These are phyloP conservation scores for Drosophila nr. perissopoda DNA, from an alignment of 2,888 invertebrate species.

Conservation along the genomic window DNA sequence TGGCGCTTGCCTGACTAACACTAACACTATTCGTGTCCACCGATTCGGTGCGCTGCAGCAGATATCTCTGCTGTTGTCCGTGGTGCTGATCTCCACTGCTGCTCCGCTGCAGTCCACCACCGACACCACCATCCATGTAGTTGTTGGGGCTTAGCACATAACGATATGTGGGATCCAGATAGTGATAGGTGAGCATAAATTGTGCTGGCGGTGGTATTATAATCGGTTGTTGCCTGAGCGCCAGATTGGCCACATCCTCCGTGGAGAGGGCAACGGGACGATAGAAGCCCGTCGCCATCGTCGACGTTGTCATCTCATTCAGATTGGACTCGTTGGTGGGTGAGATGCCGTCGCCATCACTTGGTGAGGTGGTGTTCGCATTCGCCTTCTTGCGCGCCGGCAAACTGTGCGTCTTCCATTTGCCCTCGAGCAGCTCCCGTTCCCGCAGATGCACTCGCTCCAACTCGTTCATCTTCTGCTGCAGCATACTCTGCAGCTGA, in stretches of 20 bases:
- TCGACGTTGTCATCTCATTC: constrained; percentile 22
- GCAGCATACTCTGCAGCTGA: constrained; percentile 93
- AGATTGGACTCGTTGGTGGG: constrained; percentile 84
- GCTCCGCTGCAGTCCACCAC: constrained; percentile 86
- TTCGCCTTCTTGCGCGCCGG: constrained; percentile 93
- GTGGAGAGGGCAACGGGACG: constrained; percentile 91
- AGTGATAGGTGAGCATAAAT: constrained; percentile 88
- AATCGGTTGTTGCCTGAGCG: constrained; percentile 56
- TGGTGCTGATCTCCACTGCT: constrained; percentile 85
- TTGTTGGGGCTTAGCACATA: constrained; percentile 90
- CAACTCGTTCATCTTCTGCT: constrained; percentile 93
- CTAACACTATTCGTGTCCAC: constrained; percentile 73
- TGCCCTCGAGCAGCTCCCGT: constrained; percentile 92
- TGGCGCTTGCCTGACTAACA: constrained; percentile 42
- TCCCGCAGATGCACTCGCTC: constrained; percentile 93
- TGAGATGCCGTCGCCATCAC: constrained; percentile 85
- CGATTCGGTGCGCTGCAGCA: constrained; percentile 88
- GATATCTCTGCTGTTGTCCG: constrained; percentile 84
- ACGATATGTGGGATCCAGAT: constrained; percentile 90
- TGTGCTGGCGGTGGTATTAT: constrained; percentile 85
- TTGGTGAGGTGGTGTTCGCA: constrained; percentile 86
- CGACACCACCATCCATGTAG: constrained; percentile 89
- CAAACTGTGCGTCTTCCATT: constrained; percentile 95
- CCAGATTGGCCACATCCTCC: constrained; percentile 88
- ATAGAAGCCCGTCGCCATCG: constrained; percentile 86